These are phyloP conservation scores for Craniophora ligustri DNA, from an alignment of 2,888 invertebrate genomes.

Conservation along the genomic window DNA sequence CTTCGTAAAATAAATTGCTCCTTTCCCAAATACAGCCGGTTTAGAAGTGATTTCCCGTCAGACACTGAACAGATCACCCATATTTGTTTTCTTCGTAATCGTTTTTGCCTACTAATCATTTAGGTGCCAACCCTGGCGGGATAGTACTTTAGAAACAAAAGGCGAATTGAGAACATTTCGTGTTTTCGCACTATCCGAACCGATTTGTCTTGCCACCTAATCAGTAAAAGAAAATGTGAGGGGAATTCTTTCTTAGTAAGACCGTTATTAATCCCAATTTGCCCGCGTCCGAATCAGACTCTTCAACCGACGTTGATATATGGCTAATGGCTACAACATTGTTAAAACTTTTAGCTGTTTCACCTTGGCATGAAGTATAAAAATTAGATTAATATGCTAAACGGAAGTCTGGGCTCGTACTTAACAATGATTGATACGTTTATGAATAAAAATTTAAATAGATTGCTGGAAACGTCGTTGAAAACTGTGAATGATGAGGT, in stretches of 20 bases:
- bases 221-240: conserved; percentile 74
- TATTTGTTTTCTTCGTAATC: conserved; percentile 40
- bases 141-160: conserved; percentile 36
- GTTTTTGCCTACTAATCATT: conserved; percentile 44
- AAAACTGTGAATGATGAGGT: conserved; percentile 13
- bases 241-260: conserved; percentile 66
- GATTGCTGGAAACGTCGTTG: conserved; percentile 14
- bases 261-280: conserved; percentile 83
- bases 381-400: conserved; percentile 55
- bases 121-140: conserved; percentile 14
- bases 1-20: conserved; percentile 9
- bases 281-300: conserved; percentile 66
- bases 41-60: conserved; percentile 9
- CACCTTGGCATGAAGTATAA: conserved; percentile 49
- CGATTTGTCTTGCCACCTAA: conserved; percentile 77
- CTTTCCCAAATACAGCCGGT: background rate
- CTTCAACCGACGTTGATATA: conserved; percentile 75
- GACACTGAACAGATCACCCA: conserved; percentile 22
- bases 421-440: conserved; percentile 49
- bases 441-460: conserved; percentile 22
- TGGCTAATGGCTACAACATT: conserved; percentile 64
- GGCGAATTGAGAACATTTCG: conserved; percentile 38
- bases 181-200: conserved; percentile 58
- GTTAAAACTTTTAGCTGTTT: conserved; percentile 55
- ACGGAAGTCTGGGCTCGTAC: conserved; percentile 33